phyloP scores from a whole-genome alignment of 2,797 vertebrate genomes.

The Bovichtus variegatus region DNA sequence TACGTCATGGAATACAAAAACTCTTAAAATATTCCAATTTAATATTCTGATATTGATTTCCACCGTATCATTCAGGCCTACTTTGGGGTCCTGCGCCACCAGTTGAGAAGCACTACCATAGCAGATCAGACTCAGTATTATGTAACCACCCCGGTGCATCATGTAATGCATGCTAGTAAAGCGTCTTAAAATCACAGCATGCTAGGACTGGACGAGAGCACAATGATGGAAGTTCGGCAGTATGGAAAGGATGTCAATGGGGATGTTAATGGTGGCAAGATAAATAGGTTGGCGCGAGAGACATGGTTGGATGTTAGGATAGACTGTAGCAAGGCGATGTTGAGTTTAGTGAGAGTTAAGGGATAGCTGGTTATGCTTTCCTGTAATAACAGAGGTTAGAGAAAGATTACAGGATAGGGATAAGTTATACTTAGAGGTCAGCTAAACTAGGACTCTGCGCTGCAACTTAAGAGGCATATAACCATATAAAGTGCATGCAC shows the following conservation, averaged over 20 bases:
- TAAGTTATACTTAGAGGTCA: slow-evolving; percentile 13
- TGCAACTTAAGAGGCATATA: slow-evolving; percentile 34
- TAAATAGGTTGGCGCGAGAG: slow-evolving; percentile 21
- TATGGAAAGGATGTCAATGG: slow-evolving; percentile 37
- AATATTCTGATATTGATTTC: not conserved
- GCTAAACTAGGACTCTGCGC: slow-evolving; percentile 41
- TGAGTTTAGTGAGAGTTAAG: too few species aligned
- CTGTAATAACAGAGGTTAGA: too few species aligned
- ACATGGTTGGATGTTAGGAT: not conserved
- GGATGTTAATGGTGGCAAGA: slow-evolving; percentile 9
- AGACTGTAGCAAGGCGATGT: too few species aligned
- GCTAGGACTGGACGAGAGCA: slow-evolving; percentile 46
- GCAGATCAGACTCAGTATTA: slow-evolving; percentile 9
- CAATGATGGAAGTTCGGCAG: slow-evolving; percentile 14
- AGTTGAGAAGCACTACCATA: slow-evolving; percentile 62
- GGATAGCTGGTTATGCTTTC: too few species aligned
- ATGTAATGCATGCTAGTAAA: slow-evolving; percentile 54
- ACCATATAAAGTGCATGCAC: slow-evolving; percentile 60
- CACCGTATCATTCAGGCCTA: not conserved
- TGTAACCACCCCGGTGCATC: slow-evolving; percentile 32
- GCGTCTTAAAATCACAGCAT: slow-evolving; percentile 50
- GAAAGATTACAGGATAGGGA: slow-evolving; percentile 19
- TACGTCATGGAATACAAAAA: not conserved
- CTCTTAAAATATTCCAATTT: not conserved
- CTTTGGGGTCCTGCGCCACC: slow-evolving; percentile 32